These are phyloP conservation scores for Iguana delicatissima DNA, from an alignment of 2,797 vertebrate species.

Conservation along the genomic window DNA sequence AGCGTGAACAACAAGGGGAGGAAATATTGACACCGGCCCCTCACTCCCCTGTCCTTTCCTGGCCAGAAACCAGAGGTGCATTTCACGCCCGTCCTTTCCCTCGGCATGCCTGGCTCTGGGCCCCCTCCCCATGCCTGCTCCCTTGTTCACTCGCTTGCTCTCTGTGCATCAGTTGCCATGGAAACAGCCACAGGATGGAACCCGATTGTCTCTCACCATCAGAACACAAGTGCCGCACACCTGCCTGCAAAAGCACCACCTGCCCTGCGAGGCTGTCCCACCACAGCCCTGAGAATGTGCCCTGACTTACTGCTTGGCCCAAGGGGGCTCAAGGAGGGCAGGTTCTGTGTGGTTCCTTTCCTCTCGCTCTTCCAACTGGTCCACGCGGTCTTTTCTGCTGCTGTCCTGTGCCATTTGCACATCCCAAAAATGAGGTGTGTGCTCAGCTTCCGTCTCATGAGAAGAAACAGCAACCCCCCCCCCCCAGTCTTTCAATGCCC, in stretches of 20 bases:
- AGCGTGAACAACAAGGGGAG: neutral
- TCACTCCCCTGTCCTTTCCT: too few species aligned
- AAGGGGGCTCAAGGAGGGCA: neutral
- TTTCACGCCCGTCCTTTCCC: neutral
- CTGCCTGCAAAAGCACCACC: neutral
- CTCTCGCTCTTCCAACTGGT: neutral
- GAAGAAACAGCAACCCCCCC: too few species aligned
- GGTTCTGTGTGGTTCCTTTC: neutral
- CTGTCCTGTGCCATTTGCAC: too few species aligned
- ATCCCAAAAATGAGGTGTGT: too few species aligned
- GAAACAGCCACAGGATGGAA: slow-evolving; percentile 46
- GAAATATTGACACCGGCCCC: neutral
- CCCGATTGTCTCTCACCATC: slow-evolving; percentile 17
- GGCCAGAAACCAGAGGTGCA: too few species aligned
- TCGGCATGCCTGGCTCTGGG: neutral
- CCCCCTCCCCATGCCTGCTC: neutral
- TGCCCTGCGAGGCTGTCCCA: neutral
- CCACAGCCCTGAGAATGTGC: neutral
- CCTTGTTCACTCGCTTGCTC: too few species aligned
- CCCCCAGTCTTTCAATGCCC: too few species aligned
- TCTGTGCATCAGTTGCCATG: slow-evolving; percentile 36
- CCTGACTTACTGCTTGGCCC: too few species aligned
- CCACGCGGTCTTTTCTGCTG: too few species aligned
- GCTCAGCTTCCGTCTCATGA: too few species aligned
- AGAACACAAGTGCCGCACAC: neutral